Evolutionary conservation across 1,140 invertebrate species (phyloP), one percentile per base, ranked within the genome.

Genomic region (Bactericera cockerelli): DNA sequence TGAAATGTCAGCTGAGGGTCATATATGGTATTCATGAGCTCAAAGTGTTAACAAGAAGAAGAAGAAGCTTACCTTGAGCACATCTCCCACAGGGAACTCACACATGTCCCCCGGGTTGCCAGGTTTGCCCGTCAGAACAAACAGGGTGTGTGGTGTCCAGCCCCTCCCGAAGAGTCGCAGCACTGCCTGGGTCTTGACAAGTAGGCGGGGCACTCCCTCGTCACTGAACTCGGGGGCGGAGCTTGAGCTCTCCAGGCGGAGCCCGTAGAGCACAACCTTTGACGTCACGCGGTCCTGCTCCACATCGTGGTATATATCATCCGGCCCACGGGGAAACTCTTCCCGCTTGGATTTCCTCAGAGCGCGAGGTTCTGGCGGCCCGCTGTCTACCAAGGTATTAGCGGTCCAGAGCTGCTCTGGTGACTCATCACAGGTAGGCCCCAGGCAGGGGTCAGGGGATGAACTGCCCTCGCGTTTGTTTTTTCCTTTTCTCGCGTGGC

Each of bases 91-190:
- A 25, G 70, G 71, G 56, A 69, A 72, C 58, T 77, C 69, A 60
- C 78, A 79, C n/a, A 67, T 53, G 1, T 63, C 63, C n/a, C 79
- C 78, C 56, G 71, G 74, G 2, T 71, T 60, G 26, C 75, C 74
- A 0, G 63, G 60, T 36, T 76, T 70, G 26, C 79, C 73, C 0
- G 86, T 89, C 65, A 91, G 86, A 0, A 81, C 77, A 39, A 92
- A 78, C 13, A 79, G 69, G 0, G 86, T 86, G 55, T 77, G 68
- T 1, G 77, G 66, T 0, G 77, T 80, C 53, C 90, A 74, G 16
- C 81, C 81, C 25, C 68, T 69, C 1, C 87, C 88, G 69, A 89
- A 91, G n/a, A 92, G 61, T 26, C 87, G 78, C 26, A 90, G 68
- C 3, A 74, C 74, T 36, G 81, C 74, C 19, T 70, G 68, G 0